phyloP scores from a whole-genome alignment of 2,888 invertebrate species.

The Tetanocera ferruginea region DNA sequence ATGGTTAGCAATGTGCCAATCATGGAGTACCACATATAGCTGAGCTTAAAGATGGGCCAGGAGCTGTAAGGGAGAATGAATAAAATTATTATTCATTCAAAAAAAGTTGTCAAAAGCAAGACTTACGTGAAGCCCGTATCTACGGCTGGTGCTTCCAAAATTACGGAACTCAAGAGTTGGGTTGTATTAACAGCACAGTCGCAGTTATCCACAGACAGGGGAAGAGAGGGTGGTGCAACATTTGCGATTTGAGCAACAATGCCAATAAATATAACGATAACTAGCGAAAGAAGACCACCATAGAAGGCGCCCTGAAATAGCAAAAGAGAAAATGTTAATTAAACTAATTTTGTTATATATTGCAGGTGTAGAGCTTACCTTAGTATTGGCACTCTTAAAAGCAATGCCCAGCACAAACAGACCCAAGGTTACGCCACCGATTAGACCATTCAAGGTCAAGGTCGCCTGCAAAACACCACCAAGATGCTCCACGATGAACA shows the following conservation, averaged over 20 bases:
- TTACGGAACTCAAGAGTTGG: not conserved
- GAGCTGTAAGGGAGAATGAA: slow-evolving; percentile 52
- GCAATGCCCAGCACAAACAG: slow-evolving; percentile 91
- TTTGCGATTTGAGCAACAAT: slow-evolving; percentile 65
- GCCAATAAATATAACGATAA: slow-evolving; percentile 67
- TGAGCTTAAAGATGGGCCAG: slow-evolving; percentile 78
- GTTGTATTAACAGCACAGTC: slow-evolving; percentile 64
- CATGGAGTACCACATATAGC: slow-evolving; percentile 92
- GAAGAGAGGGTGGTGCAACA: slow-evolving; percentile 56
- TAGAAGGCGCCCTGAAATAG: slow-evolving; percentile 64
- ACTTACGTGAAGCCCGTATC: slow-evolving; percentile 57
- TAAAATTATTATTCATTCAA: not conserved
- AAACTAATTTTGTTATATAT: not conserved
- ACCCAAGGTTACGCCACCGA: slow-evolving; percentile 89
- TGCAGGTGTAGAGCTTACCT: slow-evolving; percentile 71
- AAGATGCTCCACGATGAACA: slow-evolving; percentile 87
- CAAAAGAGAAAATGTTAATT: not conserved
- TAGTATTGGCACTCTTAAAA: slow-evolving; percentile 88
- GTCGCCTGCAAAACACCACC: slow-evolving; percentile 92
- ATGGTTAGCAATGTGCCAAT: slow-evolving; percentile 83
- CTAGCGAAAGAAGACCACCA: slow-evolving; percentile 65
- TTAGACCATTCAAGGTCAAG: slow-evolving; percentile 89
- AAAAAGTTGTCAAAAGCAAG: not conserved
- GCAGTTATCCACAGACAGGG: slow-evolving; percentile 61
- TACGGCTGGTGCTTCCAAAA: not conserved